Evolutionary conservation across 2,113 vertebrate species (phyloP).

Genomic region (zebrafish (Danio rerio)): DNA sequence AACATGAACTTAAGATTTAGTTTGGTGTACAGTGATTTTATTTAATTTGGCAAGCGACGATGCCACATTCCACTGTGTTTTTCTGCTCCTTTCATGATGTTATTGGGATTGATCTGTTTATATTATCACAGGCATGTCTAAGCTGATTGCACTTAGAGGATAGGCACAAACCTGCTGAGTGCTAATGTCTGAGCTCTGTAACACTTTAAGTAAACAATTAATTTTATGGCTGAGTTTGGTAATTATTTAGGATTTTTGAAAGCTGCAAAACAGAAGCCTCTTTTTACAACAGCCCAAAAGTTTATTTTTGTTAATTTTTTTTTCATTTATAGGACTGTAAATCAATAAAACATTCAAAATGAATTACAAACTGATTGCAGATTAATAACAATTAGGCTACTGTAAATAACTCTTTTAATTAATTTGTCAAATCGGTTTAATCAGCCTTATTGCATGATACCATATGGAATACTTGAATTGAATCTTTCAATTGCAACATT

Average conservation of each 20-base stretch:
- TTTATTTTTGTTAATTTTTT: not conserved
- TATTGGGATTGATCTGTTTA: slow-evolving; percentile 33
- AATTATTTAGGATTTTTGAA: not conserved
- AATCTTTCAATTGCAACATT: not conserved
- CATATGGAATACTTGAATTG: not conserved
- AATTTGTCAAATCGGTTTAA: not conserved
- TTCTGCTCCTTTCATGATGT: not conserved
- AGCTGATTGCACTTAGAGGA: not conserved
- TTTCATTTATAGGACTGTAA: not conserved
- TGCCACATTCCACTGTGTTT: slow-evolving; percentile 17
- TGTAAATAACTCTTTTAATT: not conserved
- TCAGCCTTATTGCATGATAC: not conserved
- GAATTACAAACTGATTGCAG: not conserved
- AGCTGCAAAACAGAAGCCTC: not conserved
- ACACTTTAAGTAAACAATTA: slow-evolving; percentile 11
- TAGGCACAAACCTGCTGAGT: slow-evolving; percentile 7
- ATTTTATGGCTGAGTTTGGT: not conserved
- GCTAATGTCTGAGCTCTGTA: not conserved
- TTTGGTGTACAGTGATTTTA: not conserved
- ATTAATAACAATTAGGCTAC: slow-evolving; percentile 5
- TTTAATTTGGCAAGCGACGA: not conserved
- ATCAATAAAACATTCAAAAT: not conserved
- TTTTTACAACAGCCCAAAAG: not conserved
- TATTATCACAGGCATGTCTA: slow-evolving; percentile 20
- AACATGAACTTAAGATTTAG: slow-evolving; percentile 14